Evolutionary conservation across 2,797 vertebrate species (phyloP).

Genomic region (Vespertilio murinus): DNA sequence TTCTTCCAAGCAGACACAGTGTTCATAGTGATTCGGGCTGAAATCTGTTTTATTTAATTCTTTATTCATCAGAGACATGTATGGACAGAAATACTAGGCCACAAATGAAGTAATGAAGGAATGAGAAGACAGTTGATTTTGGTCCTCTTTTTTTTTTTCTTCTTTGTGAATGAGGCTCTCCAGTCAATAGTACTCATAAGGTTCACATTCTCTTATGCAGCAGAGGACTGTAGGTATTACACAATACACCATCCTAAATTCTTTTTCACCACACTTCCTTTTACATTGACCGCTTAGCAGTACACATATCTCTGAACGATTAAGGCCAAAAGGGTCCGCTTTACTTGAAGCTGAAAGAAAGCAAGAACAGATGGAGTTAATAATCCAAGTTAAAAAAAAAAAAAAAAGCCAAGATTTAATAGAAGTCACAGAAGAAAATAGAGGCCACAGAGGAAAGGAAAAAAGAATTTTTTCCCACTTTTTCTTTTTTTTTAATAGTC

Average conservation of each 20-base stretch:
- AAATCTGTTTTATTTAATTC: not conserved
- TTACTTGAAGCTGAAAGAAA: not conserved
- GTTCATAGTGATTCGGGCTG: not conserved
- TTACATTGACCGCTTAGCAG: not conserved
- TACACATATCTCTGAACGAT: not conserved
- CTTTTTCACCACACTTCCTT: not conserved
- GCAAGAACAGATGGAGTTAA: slow-evolving; percentile 12
- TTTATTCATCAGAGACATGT: not conserved
- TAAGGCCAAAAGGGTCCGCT: fast-evolving
- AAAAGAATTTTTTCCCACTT: not conserved
- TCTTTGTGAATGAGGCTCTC: not conserved
- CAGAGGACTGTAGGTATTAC: not conserved
- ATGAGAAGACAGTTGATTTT: not conserved
- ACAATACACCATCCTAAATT: not conserved
- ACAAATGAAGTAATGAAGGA: not conserved
- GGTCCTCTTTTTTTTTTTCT: not conserved
- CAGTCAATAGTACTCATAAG: not conserved
- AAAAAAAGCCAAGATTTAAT: not conserved
- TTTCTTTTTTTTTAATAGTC: not conserved
- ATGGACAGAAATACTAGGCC: not conserved
- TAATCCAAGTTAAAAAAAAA: not conserved
- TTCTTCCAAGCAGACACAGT: not conserved
- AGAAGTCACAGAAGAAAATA: not conserved
- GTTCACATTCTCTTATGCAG: not conserved
- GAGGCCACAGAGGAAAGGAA: not conserved